Base-by-base conservation (phyloP, 2,113 vertebrate genomes). In the Platanista minor region DNA sequence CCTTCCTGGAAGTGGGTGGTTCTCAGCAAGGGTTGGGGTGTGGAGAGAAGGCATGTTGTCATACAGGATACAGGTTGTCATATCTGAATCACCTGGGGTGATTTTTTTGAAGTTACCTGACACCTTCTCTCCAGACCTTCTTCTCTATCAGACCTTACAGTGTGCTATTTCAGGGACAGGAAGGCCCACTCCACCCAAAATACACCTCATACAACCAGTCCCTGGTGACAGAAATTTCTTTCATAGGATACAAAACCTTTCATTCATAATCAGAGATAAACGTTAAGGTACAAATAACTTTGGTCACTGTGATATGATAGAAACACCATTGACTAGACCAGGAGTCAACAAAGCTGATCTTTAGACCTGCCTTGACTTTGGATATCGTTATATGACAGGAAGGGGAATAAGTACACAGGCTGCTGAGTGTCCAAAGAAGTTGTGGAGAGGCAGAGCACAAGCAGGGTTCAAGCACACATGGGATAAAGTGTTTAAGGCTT, bases 51-150 rank as follows among this genome's bases (percentile, higher is more conserved):
- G 59, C 77, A 78, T 7, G 57, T 25, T 80, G 80, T 87, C 93
- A 87, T 82, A 62, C 81, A 94, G 87, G 93, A 96, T 87, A 49
- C 25, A 61, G 36, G 36, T 17, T 94, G 85, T 92, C 95, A 95
- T 90, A 43, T 17, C 61, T 98, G 95, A 97, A 75, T 97, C 95
- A 96, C 95, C 78, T 62, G 67, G 36, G 61, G 75, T 61, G 54
- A 66, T 31, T 77, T 80, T n/a, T 46, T 67, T n/a, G 27, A 81
- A 49, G 36, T 80, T 66, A 52, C 43, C 57, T 94, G 71, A 81
- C 25, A 49, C n/a, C 29, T 92, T 74, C 23, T 81, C n/a, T 15
- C 71, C 82, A 78, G 15, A 86, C 46, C 8, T 7, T 31, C 15
- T 52, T 54, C 46, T 31, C 57, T 61, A 95, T 61, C 83, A 94